Evolutionary conservation across 2,113 vertebrate genomes (phyloP).

Genomic region (Rostratula benghalensis): DNA sequence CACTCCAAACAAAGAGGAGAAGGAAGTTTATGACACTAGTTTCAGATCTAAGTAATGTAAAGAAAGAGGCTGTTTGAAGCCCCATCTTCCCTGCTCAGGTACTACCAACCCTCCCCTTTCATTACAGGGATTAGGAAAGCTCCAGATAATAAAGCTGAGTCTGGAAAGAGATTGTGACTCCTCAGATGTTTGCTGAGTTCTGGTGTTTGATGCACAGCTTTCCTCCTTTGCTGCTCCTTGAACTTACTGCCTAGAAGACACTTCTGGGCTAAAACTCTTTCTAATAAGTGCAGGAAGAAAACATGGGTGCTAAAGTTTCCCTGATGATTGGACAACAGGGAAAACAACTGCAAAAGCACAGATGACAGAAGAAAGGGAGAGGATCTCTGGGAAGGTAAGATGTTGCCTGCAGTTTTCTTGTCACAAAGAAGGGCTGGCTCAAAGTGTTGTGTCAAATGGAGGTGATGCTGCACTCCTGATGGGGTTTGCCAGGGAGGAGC

Average conservation of each 20-base stretch:
- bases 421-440: background rate
- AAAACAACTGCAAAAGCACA: background rate
- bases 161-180: background rate
- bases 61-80: background rate
- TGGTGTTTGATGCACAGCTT: background rate
- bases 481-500: background rate
- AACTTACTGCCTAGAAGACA: background rate
- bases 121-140: background rate
- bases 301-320: background rate
- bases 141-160: background rate
- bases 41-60: background rate
- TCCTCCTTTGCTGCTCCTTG: background rate
- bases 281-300: background rate
- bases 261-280: background rate
- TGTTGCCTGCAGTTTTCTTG: background rate
- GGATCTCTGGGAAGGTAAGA: background rate
- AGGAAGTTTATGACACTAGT: background rate
- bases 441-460: background rate
- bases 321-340: background rate
- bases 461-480: too few species aligned
- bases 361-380: background rate
- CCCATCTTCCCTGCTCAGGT: background rate
- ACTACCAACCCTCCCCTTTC: background rate
- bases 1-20: too few species aligned
- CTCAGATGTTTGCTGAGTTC: background rate